Evolutionary conservation across 2,113 vertebrate species (phyloP).

Genomic region (Saccopteryx bilineata): DNA sequence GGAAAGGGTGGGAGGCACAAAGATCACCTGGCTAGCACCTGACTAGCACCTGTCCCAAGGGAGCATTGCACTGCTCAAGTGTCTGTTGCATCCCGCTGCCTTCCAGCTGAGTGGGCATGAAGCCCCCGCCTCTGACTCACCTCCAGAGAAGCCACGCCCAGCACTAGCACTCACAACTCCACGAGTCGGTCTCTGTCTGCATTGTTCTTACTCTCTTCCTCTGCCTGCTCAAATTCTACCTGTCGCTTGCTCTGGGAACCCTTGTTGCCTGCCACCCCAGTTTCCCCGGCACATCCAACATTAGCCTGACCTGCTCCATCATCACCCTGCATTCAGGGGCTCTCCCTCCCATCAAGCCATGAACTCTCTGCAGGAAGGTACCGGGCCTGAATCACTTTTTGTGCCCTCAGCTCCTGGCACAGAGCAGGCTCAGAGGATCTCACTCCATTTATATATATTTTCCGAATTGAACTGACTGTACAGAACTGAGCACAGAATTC

Average conservation of each 20-base stretch:
- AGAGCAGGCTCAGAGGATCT: slow-evolving; percentile 24
- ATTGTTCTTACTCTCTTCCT: not conserved
- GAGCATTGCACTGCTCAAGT: not conserved
- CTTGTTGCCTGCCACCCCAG: not conserved
- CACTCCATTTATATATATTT: slow-evolving; percentile 60
- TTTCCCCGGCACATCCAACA: not conserved
- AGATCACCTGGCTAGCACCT: not conserved
- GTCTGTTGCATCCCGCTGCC: not conserved
- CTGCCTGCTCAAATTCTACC: not conserved
- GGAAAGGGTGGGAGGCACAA: not conserved
- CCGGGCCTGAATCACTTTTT: not conserved
- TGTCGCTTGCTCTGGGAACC: not conserved
- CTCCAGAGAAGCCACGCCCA: not conserved
- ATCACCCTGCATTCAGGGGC: not conserved
- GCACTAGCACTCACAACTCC: not conserved
- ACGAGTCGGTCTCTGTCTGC: not conserved
- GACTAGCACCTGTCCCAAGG: not conserved
- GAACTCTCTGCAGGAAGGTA: not conserved
- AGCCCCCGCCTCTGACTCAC: not conserved
- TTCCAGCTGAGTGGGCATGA: not conserved
- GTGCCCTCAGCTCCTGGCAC: slow-evolving; percentile 24
- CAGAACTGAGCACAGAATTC: slow-evolving; percentile 13
- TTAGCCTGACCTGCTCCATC: not conserved
- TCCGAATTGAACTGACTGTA: slow-evolving; percentile 27
- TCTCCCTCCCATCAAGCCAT: not conserved